Evolutionary conservation across 1,140 invertebrate genomes (phyloP), one percentile per base, ranked within the genome.

Genomic region (Heliothis virescens): DNA sequence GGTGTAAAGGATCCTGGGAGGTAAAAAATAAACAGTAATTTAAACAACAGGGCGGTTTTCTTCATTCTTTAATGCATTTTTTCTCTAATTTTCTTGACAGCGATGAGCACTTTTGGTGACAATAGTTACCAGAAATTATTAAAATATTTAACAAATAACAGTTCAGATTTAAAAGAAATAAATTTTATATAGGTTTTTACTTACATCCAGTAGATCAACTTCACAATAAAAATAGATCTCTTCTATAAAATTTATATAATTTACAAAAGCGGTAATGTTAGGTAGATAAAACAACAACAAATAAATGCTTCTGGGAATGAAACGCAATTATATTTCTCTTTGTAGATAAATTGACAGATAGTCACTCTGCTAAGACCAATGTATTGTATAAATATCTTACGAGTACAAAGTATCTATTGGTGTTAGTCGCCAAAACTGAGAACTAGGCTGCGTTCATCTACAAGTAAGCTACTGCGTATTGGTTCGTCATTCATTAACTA

Each of bases 41-140:
- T 85, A 93, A 93, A 94, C 91, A 90, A 91, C 82, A 67, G 79
- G 48, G 73, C 86, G 79, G 83, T 92, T 94, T 94, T 95, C 90
- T 90, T 95, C 92, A 93, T 94, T 94, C 92, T 95, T 95, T 95
- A 95, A 95, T 95, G 95, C 95, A 95, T 94, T 95, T 90, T 69
- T 95, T 94, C 90, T 92, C 94, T 95, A 95, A 95, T 94, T 94
- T 94, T 94, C 91, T 94, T 94, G 95, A 95, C 95, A 95, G 95
- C 95, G 95, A 95, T 95, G 95, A 96, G 95, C 95, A 96, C 95
- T 96, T 96, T 95, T 95, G 95, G 95, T 96, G 95, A 95, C 95
- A 95, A 95, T 94, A 95, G 93, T 92, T 95, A 93, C 91, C 89
- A 92, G 93, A 94, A 94, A 94, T 93, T 85, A 94, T 87, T 92